Evolutionary conservation across 2,113 vertebrate genomes (phyloP).

Genomic region (Mesitornis unicolor): DNA sequence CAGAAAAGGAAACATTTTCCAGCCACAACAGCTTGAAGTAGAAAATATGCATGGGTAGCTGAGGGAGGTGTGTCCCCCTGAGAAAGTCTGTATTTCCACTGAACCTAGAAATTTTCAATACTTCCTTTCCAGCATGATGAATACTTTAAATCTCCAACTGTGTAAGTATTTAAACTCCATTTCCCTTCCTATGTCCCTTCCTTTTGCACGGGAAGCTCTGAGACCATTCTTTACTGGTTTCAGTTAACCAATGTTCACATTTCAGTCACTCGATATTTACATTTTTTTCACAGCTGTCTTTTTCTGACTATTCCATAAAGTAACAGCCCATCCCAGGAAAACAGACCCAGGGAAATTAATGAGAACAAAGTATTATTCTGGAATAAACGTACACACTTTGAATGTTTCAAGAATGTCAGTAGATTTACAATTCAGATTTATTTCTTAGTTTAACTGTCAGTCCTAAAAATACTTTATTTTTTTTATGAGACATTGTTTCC

Average conservation of each 20-base stretch:
- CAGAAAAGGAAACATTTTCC: not conserved
- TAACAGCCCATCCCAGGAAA: not conserved
- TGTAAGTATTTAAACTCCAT: not conserved
- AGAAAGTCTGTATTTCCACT: not conserved
- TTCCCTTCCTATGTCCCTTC: not conserved
- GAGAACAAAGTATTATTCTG: not conserved
- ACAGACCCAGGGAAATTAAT: not conserved
- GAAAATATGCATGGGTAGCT: not conserved
- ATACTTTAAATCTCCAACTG: not conserved
- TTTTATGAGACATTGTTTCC: not conserved
- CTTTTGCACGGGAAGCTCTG: not conserved
- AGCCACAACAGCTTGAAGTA: accelerated
- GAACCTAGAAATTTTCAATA: not conserved
- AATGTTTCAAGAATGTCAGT: not conserved
- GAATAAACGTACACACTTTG: not conserved
- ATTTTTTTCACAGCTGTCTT: not conserved
- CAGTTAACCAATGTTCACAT: not conserved
- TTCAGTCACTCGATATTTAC: not conserved
- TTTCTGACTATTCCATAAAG: not conserved
- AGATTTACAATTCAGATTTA: constrained; percentile 10
- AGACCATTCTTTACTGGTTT: not conserved
- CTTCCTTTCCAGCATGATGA: not conserved
- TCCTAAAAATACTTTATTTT: not conserved
- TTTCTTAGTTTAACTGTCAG: not conserved
- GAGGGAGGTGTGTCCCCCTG: not conserved